Evolutionary conservation across 2,888 invertebrate genomes (phyloP), one percentile per base, ranked within the genome.

Genomic region (Monoplex corrugatus): DNA sequence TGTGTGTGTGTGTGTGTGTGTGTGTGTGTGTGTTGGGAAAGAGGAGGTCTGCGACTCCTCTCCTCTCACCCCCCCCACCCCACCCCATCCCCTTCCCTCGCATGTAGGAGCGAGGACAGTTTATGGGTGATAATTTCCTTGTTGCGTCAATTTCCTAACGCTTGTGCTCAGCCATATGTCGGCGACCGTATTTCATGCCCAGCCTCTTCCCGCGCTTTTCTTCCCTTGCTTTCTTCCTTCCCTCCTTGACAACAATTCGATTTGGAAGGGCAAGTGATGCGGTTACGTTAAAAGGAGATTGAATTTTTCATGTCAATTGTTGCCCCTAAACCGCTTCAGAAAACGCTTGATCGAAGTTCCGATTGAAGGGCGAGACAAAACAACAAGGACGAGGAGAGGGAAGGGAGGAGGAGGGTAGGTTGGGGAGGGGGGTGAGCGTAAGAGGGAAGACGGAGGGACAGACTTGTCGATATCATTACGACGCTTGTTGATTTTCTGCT

Each of bases 281-380:
- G 82, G 45, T 83, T 83, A 83, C 10, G 28, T 45, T 45, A 32
- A 45, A 45, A 13, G 45, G 44, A 45, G 82, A 83, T 83, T 83
- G 82, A 83, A 83, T 83, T 83, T 83, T n/a, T 40, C 82, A 45
- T 45, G 82, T 8, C 82, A 83, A 83, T 83, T 83, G 40, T 28
- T 44, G 82, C 16, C 2, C 45, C 82, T 83, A 83, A 83, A 83
- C 82, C 44, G 45, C 82, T 32, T 83, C 45, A 83, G 45, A 45
- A 45, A 83, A 44, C 82, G 45, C 82, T 83, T 83, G 82, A 83
- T 83, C 40, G 45, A 82, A 44, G 82, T 19, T 13, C 44, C 2
- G 43, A 28, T 32, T 40, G 40, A 80, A 80, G 40, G 43, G 78
- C 78, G 23, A 23, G 78, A 43, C 78, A 40, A 80, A 28, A 40